These are phyloP conservation scores for Colossoma macropomum DNA, from an alignment of 2,113 vertebrate species.

Conservation along the genomic window DNA sequence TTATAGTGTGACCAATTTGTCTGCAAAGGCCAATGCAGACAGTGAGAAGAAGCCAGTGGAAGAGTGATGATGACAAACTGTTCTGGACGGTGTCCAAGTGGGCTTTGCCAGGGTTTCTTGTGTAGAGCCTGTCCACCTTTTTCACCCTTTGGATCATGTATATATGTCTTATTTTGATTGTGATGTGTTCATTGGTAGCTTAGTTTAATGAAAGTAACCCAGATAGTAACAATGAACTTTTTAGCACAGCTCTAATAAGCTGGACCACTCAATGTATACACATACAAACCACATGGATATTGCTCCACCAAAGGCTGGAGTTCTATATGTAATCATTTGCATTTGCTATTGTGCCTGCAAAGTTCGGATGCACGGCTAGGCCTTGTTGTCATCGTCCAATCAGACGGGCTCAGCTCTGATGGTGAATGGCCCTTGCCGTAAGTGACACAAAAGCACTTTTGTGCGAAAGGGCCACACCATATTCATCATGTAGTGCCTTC, in stretches of 20 bases:
- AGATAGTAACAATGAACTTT: not conserved
- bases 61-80: constrained; percentile 47
- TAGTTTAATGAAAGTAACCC: not conserved
- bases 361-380: constrained; percentile 57
- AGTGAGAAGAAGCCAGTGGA: constrained; percentile 35
- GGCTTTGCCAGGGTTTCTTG: not conserved
- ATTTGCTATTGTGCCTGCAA: constrained; percentile 57
- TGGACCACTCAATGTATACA: not conserved
- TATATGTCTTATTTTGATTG: constrained; percentile 1
- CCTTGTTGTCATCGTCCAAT: constrained; percentile 54
- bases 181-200: not conserved
- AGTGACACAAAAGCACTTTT: constrained; percentile 63
- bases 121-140: not conserved
- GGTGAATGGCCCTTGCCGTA: constrained; percentile 57
- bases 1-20: constrained; percentile 41
- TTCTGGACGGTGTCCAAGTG: constrained; percentile 35
- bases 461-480: constrained; percentile 54
- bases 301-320: constrained; percentile 9
- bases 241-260: not conserved
- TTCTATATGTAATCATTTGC: constrained; percentile 56
- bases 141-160: not conserved
- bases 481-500: constrained; percentile 63
- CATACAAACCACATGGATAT: constrained; percentile 30
- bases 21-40: constrained; percentile 24
- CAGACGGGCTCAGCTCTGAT: constrained; percentile 45